A percentile compares a stretch with the other conserved stretches of the same genome.
These are phyloP conservation scores for Nomada flava DNA, from an alignment of 2,888 invertebrate genomes.

Conservation along the genomic window DNA sequence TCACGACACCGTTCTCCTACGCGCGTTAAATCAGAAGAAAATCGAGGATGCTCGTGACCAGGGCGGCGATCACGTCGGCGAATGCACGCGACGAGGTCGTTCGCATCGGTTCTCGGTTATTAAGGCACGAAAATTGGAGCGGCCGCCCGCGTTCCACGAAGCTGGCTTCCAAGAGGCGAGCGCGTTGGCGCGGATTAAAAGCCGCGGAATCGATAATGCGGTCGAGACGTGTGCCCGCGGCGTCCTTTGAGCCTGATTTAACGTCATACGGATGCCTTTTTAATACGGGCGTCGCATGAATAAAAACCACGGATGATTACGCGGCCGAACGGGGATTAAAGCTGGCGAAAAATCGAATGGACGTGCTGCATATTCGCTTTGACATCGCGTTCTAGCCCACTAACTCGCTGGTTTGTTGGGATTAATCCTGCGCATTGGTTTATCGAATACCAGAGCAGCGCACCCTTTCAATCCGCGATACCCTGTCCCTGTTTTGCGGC, in stretches of 20 bases:
- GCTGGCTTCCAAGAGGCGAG: background rate
- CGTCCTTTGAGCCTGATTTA: conserved; percentile 56
- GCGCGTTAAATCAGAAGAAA: conserved; percentile 37
- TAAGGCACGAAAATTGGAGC: conserved; percentile 43
- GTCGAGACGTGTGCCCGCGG: background rate
- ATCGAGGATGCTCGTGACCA: conserved; percentile 11
- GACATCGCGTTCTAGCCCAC: conserved; percentile 65
- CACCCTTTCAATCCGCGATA: conserved; percentile 25
- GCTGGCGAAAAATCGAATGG: conserved; percentile 50
- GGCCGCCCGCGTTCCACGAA: background rate
- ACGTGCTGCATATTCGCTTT: conserved; percentile 54
- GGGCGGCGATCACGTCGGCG: conserved; percentile 23
- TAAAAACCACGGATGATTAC: conserved; percentile 54
- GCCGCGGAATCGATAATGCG: conserved; percentile 46
- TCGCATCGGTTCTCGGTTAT: conserved; percentile 36
- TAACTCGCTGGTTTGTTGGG: conserved; percentile 70
- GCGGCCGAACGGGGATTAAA: conserved; percentile 58
- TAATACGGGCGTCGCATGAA: conserved; percentile 40
- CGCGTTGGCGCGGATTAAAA: conserved; percentile 38
- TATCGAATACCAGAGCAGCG: conserved; percentile 55
- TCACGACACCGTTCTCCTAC: conserved; percentile 41
- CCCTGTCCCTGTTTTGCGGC: background rate
- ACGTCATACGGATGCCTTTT: conserved; percentile 32
- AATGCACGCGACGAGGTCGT: conserved; percentile 2
- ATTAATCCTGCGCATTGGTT: conserved; percentile 63